A percentile compares a stretch with the other conserved stretches of the same genome.
Evolutionary conservation across 1,140 invertebrate species (phyloP).

Genomic region (Pissodes strobi): DNA sequence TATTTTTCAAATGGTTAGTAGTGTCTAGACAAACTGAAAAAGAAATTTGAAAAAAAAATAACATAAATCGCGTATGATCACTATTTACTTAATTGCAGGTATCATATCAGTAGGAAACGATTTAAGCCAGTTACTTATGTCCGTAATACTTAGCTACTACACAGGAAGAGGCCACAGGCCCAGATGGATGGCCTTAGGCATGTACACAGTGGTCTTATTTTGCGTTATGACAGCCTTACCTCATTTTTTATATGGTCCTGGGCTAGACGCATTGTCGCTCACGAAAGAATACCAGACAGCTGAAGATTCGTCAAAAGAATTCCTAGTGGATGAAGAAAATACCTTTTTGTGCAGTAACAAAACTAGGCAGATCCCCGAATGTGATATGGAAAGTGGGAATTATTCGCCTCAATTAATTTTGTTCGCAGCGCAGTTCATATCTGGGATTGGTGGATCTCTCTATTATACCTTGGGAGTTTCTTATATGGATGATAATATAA

Average conservation of each 20-base stretch:
- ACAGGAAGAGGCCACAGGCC: conserved; percentile 70
- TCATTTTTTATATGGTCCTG: conserved; percentile 74
- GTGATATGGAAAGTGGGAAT: conserved; percentile 62
- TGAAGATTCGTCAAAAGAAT: conserved; percentile 52
- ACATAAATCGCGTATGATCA: too few relatives aligned
- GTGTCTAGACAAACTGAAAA: too few relatives aligned
- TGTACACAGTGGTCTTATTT: conserved; percentile 70
- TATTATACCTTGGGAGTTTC: conserved; percentile 71
- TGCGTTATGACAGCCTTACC: conserved; percentile 73
- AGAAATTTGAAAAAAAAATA: too few relatives aligned
- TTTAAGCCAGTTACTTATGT: conserved; percentile 63
- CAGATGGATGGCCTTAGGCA: conserved; percentile 72
- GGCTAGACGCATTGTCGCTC: conserved; percentile 67
- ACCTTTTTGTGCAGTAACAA: conserved; percentile 53
- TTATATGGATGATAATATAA: conserved; percentile 75
- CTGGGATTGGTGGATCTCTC: conserved; percentile 67
- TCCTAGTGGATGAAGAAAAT: conserved; percentile 49
- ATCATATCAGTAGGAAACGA: conserved; percentile 75
- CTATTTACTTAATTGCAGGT: conserved; percentile 57
- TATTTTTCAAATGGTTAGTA: too few relatives aligned
- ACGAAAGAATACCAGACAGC: conserved; percentile 65
- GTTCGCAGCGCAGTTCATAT: conserved; percentile 69
- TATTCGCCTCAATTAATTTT: conserved; percentile 64
- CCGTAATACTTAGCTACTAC: conserved; percentile 69
- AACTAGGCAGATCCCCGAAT: conserved; percentile 53